Percentiles rank a stretch among this genome's conserved stretches.
These are phyloP conservation scores for Porites australiensis DNA, from an alignment of 64 coral and sea anemone species.

Conservation along the genomic window DNA sequence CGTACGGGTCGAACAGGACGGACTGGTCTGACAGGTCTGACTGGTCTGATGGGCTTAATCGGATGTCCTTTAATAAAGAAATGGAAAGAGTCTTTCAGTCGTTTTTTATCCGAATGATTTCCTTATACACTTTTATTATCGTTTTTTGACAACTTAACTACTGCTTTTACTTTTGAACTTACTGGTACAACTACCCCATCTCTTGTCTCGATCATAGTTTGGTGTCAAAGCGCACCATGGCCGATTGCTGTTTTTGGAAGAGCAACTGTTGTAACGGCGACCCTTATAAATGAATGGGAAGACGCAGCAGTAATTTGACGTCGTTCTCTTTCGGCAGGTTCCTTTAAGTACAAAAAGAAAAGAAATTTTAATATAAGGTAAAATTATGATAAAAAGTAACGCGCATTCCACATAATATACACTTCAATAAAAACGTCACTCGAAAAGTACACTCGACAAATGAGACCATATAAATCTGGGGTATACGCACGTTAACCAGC, in stretches of 20 bases:
- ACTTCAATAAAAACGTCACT: no score
- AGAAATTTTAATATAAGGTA: background rate
- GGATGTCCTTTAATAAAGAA: background rate
- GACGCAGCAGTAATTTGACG: slow-evolving; percentile 28
- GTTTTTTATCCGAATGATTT: background rate
- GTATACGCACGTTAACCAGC: no score
- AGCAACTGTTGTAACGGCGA: slow-evolving; percentile 52
- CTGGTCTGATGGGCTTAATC: background rate
- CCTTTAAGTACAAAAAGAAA: background rate
- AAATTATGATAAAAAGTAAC: background rate
- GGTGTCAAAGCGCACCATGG: slow-evolving; percentile 74
- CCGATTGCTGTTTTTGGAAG: background rate
- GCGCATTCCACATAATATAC: no score
- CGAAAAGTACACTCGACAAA: no score
- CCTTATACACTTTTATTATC: no score
- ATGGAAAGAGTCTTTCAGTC: background rate
- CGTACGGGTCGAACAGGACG: slow-evolving; percentile 4
- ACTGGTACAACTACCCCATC: slow-evolving; percentile 53
- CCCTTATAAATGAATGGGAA: slow-evolving; percentile 76
- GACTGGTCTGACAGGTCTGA: slow-evolving; percentile 25
- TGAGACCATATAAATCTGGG: no score
- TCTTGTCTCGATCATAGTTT: slow-evolving; percentile 65
- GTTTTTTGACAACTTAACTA: no score
- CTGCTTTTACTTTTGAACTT: background rate
- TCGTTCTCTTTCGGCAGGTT: slow-evolving; percentile 17